Evolutionary conservation across 2,888 invertebrate species (phyloP).

Genomic region (Callyntrura sp.): DNA sequence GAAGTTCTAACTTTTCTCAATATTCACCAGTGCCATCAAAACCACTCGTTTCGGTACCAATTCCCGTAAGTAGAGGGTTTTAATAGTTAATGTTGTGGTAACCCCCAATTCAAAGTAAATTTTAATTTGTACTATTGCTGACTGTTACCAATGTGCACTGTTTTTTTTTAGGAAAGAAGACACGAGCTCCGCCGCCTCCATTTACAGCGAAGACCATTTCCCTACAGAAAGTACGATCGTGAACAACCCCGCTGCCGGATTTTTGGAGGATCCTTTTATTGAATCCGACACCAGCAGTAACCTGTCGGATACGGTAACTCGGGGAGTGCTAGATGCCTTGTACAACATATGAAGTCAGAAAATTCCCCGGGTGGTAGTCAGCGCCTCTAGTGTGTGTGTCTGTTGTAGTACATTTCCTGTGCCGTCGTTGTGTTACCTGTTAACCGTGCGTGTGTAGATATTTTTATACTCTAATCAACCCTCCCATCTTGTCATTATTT

Average conservation of each 20-base stretch:
- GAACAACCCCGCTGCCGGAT: slow-evolving; percentile 80
- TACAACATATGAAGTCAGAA: slow-evolving; percentile 78
- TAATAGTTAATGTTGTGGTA: too few species aligned
- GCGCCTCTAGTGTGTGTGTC: background rate
- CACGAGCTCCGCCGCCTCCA: slow-evolving; percentile 19
- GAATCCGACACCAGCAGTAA: slow-evolving; percentile 84
- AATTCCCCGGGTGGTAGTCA: too few species aligned
- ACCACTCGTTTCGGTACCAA: slow-evolving; percentile 13
- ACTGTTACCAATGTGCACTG: background rate
- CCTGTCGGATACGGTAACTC: slow-evolving; percentile 86
- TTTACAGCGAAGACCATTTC: slow-evolving; percentile 39
- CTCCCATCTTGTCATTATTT: background rate
- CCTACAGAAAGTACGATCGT: slow-evolving; percentile 71
- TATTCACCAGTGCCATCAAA: slow-evolving; percentile 83
- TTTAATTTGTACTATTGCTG: too few species aligned
- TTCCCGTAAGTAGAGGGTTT: slow-evolving; percentile 61
- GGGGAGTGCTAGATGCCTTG: slow-evolving; percentile 85
- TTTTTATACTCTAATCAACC: slow-evolving; percentile 6
- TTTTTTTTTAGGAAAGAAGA: slow-evolving; percentile 50
- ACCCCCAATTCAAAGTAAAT: too few species aligned
- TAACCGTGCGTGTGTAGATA: too few species aligned
- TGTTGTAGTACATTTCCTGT: slow-evolving; percentile 5
- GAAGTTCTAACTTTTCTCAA: slow-evolving; percentile 86
- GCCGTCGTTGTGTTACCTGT: background rate
- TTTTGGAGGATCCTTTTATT: slow-evolving; percentile 85